Evolutionary conservation across 2,113 vertebrate species (phyloP).

Genomic region (Oreotrochilus melanogaster): DNA sequence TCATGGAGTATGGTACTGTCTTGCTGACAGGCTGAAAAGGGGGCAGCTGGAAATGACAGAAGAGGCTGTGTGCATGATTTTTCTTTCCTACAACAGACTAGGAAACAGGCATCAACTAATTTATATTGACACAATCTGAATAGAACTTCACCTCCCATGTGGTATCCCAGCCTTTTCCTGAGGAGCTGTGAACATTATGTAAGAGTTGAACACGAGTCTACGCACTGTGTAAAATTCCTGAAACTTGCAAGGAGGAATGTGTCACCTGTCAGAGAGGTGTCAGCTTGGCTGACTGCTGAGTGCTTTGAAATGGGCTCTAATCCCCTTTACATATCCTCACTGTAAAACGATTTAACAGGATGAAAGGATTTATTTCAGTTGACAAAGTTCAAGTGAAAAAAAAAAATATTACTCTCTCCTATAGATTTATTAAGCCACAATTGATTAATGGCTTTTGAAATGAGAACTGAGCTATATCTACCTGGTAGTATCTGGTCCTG

Average conservation of each 20-base stretch:
- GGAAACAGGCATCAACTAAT: neutral
- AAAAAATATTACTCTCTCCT: neutral
- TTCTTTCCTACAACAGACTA: neutral
- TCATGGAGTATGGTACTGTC: neutral
- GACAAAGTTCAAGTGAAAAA: neutral
- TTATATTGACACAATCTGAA: constrained; percentile 15
- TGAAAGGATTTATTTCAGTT: neutral
- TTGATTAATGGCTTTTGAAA: neutral
- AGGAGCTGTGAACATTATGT: constrained; percentile 67
- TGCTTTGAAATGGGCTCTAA: constrained; percentile 38
- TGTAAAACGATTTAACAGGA: neutral
- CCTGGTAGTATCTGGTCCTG: neutral
- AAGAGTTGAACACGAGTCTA: constrained; percentile 41
- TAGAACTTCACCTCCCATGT: constrained; percentile 30
- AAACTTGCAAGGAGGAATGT: constrained; percentile 68
- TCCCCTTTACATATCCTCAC: neutral
- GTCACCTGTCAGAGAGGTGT: constrained; percentile 68
- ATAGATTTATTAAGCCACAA: neutral
- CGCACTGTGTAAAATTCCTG: constrained; percentile 65
- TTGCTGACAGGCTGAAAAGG: neutral
- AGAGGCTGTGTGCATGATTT: neutral
- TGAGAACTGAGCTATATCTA: neutral
- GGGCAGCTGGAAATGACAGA: neutral
- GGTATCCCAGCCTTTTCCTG: constrained; percentile 46
- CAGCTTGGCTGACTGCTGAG: constrained; percentile 69